Conservation (phyloP, 2,113 vertebrate species). For the Epinephelus fuscoguttatus region DNA sequence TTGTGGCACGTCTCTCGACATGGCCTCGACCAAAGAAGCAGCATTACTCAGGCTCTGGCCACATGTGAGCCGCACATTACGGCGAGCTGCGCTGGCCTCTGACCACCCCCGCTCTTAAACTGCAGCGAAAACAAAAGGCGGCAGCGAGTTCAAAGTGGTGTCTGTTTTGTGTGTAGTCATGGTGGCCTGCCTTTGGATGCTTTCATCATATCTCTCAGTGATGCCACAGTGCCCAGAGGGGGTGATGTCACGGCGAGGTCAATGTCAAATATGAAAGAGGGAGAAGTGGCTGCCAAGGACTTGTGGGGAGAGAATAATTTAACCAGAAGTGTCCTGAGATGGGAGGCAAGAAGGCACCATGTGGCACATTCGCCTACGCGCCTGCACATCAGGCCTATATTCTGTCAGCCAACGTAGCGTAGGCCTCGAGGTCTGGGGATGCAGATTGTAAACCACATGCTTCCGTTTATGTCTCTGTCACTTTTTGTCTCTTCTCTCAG, state of each 20-base stretch:
- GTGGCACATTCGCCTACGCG: constrained; percentile 61
- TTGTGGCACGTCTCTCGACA: constrained; percentile 68
- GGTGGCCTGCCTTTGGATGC: constrained; percentile 78
- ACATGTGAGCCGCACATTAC: constrained; percentile 78
- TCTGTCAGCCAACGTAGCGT: constrained; percentile 58
- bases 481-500: constrained; percentile 69
- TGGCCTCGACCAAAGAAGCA: constrained; percentile 64
- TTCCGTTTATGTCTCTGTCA: constrained; percentile 76
- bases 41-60: constrained; percentile 73
- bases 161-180: constrained; percentile 80
- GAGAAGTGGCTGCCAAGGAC: constrained; percentile 69
- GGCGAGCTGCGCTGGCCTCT: constrained; percentile 51
- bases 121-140: constrained; percentile 74
- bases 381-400: constrained; percentile 59
- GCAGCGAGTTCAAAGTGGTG: constrained; percentile 73
- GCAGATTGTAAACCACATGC: constrained; percentile 73
- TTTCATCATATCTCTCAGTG: constrained; percentile 79
- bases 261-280: constrained; percentile 80
- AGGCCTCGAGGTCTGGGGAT: constrained; percentile 64
- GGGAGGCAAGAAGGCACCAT: constrained; percentile 71
- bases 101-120: constrained; percentile 72
- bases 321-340: constrained; percentile 74
- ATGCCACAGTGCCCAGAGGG: constrained; percentile 71
- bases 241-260: constrained; percentile 81
- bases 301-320: constrained; percentile 77